Conservation (phyloP, 2,888 invertebrate species). For the Schizaphis graminum region DNA sequence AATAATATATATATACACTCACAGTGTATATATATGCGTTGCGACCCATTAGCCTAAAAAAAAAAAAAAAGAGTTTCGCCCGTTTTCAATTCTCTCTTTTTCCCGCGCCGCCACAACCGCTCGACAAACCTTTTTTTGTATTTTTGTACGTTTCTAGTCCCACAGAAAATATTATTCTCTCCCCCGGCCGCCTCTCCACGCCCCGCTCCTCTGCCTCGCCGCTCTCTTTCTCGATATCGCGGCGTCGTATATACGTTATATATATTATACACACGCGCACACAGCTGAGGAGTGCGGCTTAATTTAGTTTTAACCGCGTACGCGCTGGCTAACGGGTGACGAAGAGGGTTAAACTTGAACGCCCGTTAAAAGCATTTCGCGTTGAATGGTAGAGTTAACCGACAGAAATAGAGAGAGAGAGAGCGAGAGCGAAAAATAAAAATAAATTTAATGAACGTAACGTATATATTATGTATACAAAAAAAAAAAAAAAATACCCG, state of each 20-base stretch:
- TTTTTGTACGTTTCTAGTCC: slow-evolving; percentile 40
- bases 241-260: neutral
- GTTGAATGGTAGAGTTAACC: slow-evolving; percentile 1
- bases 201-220: neutral
- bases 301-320: slow-evolving; percentile 56
- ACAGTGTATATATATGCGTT: neutral
- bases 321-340: neutral
- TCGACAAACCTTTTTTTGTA: slow-evolving; percentile 60
- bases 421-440: neutral
- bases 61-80: slow-evolving; percentile 32
- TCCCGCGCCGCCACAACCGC: slow-evolving; percentile 10
- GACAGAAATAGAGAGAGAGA: neutral
- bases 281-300: slow-evolving; percentile 1
- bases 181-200: neutral
- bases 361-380: slow-evolving; percentile 63
- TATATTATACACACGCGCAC: neutral
- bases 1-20: neutral
- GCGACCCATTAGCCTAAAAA: slow-evolving; percentile 63
- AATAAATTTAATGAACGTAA: slow-evolving; percentile 55
- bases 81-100: slow-evolving; percentile 49
- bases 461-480: slow-evolving; percentile 10
- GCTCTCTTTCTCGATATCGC: neutral
- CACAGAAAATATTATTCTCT: slow-evolving; percentile 51
- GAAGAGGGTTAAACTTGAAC: slow-evolving; percentile 47
- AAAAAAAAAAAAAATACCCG: neutral